These are phyloP conservation scores for Brachypteracias leptosomus DNA, from an alignment of 2,113 vertebrate genomes.

Conservation along the genomic window DNA sequence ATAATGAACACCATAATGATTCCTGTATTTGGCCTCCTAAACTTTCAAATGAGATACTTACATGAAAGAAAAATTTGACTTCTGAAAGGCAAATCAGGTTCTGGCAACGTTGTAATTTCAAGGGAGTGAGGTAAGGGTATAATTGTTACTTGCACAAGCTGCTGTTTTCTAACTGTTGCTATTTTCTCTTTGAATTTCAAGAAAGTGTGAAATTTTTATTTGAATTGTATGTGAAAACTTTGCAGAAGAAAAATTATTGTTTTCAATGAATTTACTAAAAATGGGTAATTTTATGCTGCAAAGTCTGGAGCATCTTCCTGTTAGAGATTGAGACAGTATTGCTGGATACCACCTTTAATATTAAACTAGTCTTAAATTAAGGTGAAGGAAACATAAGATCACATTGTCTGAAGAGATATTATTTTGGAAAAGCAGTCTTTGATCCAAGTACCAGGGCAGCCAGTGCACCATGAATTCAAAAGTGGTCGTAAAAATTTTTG, in stretches of 20 bases:
- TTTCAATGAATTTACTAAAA: not conserved
- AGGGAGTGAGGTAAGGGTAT: not conserved
- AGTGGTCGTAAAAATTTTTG: not conserved
- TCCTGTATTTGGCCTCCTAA: not conserved
- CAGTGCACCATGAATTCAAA: not conserved
- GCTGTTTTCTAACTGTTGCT: not conserved
- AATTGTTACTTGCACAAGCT: not conserved
- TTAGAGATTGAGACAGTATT: not conserved
- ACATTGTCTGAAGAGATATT: not conserved
- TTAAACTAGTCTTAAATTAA: not conserved
- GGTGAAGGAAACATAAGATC: not conserved
- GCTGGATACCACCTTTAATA: not conserved
- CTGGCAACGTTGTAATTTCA: not conserved
- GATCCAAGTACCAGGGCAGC: not conserved
- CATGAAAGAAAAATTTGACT: not conserved
- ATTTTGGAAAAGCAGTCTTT: not conserved
- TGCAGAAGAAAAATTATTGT: not conserved
- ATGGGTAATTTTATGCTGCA: not conserved
- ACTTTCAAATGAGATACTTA: not conserved
- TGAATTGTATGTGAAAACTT: not conserved
- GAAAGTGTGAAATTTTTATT: not conserved
- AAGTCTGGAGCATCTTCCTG: not conserved
- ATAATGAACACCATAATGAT: not conserved
- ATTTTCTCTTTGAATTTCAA: not conserved
- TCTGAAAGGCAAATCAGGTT: not conserved